Base-by-base conservation (phyloP, 30 jellyfish, hydroid and myxozoan genomes). In the Cassiopea andromeda region DNA sequence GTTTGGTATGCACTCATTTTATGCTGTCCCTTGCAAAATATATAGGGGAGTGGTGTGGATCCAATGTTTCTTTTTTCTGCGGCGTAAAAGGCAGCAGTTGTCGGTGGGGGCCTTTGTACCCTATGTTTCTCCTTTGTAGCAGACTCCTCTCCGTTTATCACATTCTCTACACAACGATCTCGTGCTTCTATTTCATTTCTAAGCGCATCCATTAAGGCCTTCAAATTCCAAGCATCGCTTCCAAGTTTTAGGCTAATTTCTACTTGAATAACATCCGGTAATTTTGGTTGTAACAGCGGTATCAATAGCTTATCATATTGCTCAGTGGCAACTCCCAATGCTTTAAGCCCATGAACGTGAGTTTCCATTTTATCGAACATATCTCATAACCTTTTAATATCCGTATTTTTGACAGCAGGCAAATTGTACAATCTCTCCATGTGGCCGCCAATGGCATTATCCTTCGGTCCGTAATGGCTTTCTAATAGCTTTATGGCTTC, bases 391-490 rank as follows among this genome's bases (percentile, higher is more conserved):
- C 64, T 46, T n/a, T n/a, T n/a, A n/a, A n/a, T n/a, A n/a, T n/a
- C n/a, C n/a, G n/a, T n/a, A n/a, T n/a, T n/a, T n/a, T n/a, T n/a
- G n/a, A n/a, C n/a, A n/a, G n/a, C n/a, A n/a, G n/a, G n/a, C n/a
- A n/a, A n/a, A n/a, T n/a, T n/a, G n/a, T n/a, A n/a, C n/a, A n/a
- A n/a, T n/a, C n/a, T n/a, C n/a, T n/a, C n/a, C n/a, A n/a, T n/a
- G 77, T 83, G 91, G 59, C 69, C 45, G 2, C 57, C 2, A 66
- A 83, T 47, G 7, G 69, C 47, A 2, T 9, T 16, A 8, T 83
- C 69, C 43, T 44, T 69, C 75, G 38, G 64, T 1, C 89, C 93
- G 73, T 46, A 85, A 6, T 90, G 46, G 17, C 50, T 80, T 46
- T 66, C 7, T 75, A 83, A 46, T 13, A 85, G 67, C 6, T 85